These are phyloP conservation scores for Pseudoatta argentina DNA, from an alignment of 1,140 invertebrate genomes.

Conservation along the genomic window DNA sequence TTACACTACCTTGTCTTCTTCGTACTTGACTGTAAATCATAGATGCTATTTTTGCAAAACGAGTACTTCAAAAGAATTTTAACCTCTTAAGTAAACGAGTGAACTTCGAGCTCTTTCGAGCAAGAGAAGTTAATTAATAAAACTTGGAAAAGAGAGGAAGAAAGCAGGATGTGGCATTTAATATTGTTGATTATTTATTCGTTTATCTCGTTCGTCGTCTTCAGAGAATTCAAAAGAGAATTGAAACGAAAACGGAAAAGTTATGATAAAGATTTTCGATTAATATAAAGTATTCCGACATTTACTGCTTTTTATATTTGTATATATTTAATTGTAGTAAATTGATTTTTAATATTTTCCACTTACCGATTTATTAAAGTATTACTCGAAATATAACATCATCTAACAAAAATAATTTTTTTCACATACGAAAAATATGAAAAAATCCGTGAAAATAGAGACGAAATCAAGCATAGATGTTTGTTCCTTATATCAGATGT, in stretches of 20 bases:
- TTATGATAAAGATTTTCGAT: conserved; percentile 8
- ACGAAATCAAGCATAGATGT: too few species aligned
- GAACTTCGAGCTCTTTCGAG: not conserved
- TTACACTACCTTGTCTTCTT: not conserved
- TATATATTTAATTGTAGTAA: not conserved
- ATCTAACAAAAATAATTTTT: too few species aligned
- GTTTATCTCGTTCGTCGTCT: conserved; percentile 48
- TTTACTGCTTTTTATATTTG: not conserved
- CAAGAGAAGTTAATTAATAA: conserved; percentile 55
- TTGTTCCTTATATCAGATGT: too few species aligned
- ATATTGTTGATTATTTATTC: conserved; percentile 70
- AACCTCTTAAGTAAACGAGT: conserved; percentile 11
- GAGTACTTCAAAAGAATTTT: conserved; percentile 41
- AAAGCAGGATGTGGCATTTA: conserved; percentile 47
- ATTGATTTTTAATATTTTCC: conserved; percentile 9
- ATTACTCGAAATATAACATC: not conserved
- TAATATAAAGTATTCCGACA: not conserved
- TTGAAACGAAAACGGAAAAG: conserved; percentile 60
- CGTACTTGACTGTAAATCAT: conserved; percentile 20
- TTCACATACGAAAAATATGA: too few species aligned
- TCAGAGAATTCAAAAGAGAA: conserved; percentile 63
- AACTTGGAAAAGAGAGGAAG: not conserved
- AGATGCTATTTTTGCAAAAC: conserved; percentile 43
- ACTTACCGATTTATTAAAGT: not conserved
- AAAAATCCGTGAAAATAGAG: too few species aligned